Evolutionary conservation across 2,113 vertebrate genomes (phyloP).

Genomic region (Tragelaphus scriptus): DNA sequence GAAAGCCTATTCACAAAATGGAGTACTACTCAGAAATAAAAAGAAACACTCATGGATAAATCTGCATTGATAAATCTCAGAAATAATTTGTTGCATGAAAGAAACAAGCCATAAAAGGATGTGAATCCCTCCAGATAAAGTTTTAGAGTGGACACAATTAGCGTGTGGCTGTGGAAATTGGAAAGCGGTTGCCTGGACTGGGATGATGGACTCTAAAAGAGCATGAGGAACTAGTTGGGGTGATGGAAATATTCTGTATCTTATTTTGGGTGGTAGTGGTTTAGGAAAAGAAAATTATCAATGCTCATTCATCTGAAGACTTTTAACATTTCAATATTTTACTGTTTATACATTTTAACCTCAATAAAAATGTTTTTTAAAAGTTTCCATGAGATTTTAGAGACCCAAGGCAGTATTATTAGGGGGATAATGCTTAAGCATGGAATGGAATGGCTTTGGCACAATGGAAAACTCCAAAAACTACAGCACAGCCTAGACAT

Average conservation of each 20-base stretch:
- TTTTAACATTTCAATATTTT: background rate
- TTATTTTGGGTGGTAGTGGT: background rate
- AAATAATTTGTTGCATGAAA: background rate
- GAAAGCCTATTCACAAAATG: background rate
- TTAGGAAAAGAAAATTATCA: background rate
- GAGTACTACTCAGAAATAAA: background rate
- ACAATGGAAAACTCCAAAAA: background rate
- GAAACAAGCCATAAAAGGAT: background rate
- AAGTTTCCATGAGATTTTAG: background rate
- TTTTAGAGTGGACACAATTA: background rate
- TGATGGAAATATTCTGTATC: background rate
- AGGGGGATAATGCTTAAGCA: background rate
- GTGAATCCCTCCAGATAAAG: background rate
- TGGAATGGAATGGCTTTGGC: background rate
- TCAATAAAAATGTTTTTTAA: background rate
- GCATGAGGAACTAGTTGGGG: background rate
- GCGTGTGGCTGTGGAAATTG: background rate
- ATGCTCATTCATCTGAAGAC: background rate
- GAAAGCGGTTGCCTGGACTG: background rate
- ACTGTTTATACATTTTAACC: background rate
- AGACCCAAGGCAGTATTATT: background rate
- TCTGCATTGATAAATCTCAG: background rate
- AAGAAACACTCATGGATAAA: background rate
- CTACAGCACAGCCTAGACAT: background rate
- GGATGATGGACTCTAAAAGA: background rate